phyloP scores from a whole-genome alignment of 1,140 invertebrate genomes.

The Bombus vancouverensis region DNA sequence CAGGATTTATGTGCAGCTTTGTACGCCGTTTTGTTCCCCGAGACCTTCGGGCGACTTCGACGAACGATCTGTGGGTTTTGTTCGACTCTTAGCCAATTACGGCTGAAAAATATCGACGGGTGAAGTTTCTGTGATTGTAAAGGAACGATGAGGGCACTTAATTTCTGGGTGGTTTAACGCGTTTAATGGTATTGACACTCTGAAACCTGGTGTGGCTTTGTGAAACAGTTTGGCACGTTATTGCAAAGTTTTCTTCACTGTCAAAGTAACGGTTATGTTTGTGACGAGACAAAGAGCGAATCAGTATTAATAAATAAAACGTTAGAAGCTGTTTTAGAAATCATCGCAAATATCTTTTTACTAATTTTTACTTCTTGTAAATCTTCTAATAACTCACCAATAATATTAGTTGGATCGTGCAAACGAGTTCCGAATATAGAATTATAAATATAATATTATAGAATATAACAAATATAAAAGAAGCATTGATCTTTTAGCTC shows the following conservation, averaged over 20 bases:
- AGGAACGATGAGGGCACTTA: neutral
- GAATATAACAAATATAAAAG: too few relatives aligned
- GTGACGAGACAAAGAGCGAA: too few relatives aligned
- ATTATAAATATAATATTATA: too few relatives aligned
- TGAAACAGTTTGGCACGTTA: neutral
- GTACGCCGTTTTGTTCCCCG: constrained; percentile 16
- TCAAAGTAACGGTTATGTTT: neutral
- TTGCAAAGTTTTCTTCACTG: neutral
- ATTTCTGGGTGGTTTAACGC: neutral
- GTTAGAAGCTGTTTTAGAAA: too few relatives aligned
- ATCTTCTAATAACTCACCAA: rapidly evolving
- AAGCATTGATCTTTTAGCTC: too few relatives aligned
- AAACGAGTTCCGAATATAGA: too few relatives aligned
- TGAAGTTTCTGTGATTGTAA: neutral
- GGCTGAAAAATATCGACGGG: neutral
- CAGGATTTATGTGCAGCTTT: constrained; percentile 25
- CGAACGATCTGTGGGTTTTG: constrained; percentile 24
- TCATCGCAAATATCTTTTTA: too few relatives aligned
- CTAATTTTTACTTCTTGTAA: neutral
- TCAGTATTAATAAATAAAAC: too few relatives aligned
- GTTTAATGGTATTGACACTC: neutral
- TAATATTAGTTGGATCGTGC: too few relatives aligned
- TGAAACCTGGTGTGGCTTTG: neutral
- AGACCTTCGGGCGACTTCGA: constrained; percentile 14
- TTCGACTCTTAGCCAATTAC: constrained; percentile 24